Base-by-base conservation (phyloP, 1,140 invertebrate genomes). In the Eumaeus atala region DNA sequence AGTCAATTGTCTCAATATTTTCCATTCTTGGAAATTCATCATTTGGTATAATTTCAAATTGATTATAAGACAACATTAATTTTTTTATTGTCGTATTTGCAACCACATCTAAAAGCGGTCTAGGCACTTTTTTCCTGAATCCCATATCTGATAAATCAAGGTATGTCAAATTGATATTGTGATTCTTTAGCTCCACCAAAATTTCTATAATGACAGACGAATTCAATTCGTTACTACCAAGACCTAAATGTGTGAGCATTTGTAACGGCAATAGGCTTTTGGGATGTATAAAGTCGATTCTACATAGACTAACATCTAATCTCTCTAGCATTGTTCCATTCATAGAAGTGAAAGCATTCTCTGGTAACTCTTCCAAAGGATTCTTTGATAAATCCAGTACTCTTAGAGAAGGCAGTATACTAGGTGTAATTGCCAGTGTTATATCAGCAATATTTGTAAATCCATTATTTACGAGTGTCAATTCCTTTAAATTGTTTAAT, bases 11-110 rank as follows among this genome's bases (percentile, higher is more conserved):
- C 58, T 84, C 76, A 54, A 91, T 69, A 56, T 89, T 87, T 0
- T 74, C 69, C 89, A 90, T 90, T 16, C 33, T 54, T 1, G 90
- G 89, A 69, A 91, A 90, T 11, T 72, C 70, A 28, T 87, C 69
- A 37, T 83, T 69, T 8, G 59, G 56, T 14, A 91, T 76, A 12
- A 83, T 64, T 69, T 90, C 88, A 59, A 91, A 90, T 56, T 89
- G 88, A 66, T 91, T 91, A 51, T 82, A 74, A 3, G 87, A 67
- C 28, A 91, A 62, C 49, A 69, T 81, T 11, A 91, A 65, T 48
- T 72, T 68, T 34, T 79, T 81, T 33, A 91, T 81, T 8, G 85
- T 88, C 0, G 87, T 82, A 9, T 84, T 74, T 3, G 87, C 85
- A 33, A 90, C 87, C 0, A 86, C 67, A 54, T 88, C 62, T 59